Percentiles rank a stretch among this genome's conserved stretches.
These are phyloP conservation scores for Meteorus cinctellus DNA, from an alignment of 2,888 invertebrate genomes.

Conservation along the genomic window DNA sequence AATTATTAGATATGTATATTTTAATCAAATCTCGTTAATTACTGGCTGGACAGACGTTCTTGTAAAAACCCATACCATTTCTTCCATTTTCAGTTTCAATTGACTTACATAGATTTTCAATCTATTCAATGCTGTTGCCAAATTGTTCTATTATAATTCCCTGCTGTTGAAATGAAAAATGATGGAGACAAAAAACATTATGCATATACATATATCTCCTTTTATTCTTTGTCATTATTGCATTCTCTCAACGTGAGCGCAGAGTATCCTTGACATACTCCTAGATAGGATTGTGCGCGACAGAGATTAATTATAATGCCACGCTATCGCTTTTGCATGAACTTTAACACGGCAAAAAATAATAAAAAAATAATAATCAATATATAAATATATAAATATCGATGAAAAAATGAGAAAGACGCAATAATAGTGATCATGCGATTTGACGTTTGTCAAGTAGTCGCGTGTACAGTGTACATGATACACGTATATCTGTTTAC, in stretches of 20 bases:
- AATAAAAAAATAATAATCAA: background rate
- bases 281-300: conserved; percentile 29
- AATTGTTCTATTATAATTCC: too few relatives aligned
- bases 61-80: too few relatives aligned
- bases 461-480: background rate
- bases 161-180: too few relatives aligned
- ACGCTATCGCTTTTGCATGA: conserved; percentile 3
- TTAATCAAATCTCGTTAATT: too few relatives aligned
- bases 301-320: conserved; percentile 16
- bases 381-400: background rate
- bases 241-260: background rate
- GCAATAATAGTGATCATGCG: background rate
- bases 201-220: background rate
- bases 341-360: background rate
- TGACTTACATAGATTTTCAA: too few relatives aligned
- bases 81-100: too few relatives aligned
- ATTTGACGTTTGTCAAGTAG: background rate
- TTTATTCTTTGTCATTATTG: background rate
- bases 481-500: background rate
- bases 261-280: conserved; percentile 36
- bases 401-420: background rate
- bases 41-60: too few relatives aligned
- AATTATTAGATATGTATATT: too few relatives aligned
- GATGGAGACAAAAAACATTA: too few relatives aligned
- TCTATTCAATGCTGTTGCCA: too few relatives aligned